Evolutionary conservation across 2,113 vertebrate species (phyloP).

Genomic region (Sorex araneus): DNA sequence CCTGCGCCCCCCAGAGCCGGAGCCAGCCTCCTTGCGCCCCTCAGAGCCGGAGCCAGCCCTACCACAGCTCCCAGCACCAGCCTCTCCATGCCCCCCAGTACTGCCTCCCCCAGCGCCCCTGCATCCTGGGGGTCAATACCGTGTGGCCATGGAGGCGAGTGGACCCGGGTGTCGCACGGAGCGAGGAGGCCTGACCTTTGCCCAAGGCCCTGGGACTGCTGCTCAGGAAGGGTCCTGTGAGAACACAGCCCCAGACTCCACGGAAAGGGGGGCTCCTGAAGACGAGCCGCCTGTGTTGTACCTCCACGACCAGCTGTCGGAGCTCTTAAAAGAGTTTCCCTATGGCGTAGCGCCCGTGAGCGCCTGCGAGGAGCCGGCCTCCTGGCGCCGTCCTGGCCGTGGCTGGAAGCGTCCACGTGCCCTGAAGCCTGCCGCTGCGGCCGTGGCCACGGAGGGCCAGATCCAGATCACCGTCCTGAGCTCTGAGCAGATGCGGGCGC

Average conservation of each 20-base stretch:
- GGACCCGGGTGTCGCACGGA: too few relatives aligned
- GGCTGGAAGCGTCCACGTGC: too few relatives aligned
- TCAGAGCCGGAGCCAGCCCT: too few relatives aligned
- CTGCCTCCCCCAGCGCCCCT: too few relatives aligned
- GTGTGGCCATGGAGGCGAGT: too few relatives aligned
- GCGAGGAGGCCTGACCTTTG: too few relatives aligned
- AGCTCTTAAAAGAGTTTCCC: constrained; percentile 89
- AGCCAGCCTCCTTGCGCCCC: too few relatives aligned
- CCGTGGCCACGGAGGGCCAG: constrained; percentile 65
- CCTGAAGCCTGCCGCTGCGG: not conserved
- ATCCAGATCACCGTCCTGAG: constrained; percentile 81
- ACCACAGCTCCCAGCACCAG: too few relatives aligned
- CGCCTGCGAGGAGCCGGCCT: not conserved
- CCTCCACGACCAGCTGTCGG: constrained; percentile 87
- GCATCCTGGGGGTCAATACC: too few relatives aligned
- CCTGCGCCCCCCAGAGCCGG: too few relatives aligned
- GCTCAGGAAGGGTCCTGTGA: not conserved
- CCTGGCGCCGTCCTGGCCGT: not conserved
- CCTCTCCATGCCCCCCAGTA: too few relatives aligned
- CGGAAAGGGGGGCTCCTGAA: not conserved
- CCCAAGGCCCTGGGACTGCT: not conserved
- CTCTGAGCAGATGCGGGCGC: constrained; percentile 80
- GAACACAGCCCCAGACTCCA: not conserved
- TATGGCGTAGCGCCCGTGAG: constrained; percentile 87
- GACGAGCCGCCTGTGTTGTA: constrained; percentile 59